phyloP scores from a whole-genome alignment of 2,797 vertebrate species.

The Poeciliopsis paucimaculata region DNA sequence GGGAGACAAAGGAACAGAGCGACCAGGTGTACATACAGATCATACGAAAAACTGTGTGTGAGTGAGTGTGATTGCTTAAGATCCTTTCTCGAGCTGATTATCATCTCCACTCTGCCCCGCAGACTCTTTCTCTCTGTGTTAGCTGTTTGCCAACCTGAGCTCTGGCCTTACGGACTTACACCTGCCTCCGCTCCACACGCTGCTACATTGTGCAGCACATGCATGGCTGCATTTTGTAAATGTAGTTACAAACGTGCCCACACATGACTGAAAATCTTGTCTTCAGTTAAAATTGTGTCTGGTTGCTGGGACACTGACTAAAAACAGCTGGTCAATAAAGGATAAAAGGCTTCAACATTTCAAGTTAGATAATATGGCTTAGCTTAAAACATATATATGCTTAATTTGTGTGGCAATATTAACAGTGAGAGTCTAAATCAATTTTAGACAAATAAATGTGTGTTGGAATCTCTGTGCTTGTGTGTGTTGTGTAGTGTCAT shows the following conservation, averaged over 20 bases:
- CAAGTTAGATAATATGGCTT: not conserved
- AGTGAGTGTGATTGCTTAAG: slow-evolving; percentile 19
- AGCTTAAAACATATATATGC: not conserved
- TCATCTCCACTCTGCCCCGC: not conserved
- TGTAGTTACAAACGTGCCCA: slow-evolving; percentile 27
- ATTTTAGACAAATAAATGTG: not conserved
- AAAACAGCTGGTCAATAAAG: not conserved
- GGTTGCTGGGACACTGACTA: not conserved
- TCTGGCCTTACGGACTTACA: slow-evolving; percentile 4
- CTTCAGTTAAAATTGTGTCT: not conserved
- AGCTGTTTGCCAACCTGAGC: not conserved
- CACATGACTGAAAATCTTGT: not conserved
- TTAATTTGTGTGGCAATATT: not conserved
- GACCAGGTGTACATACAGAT: slow-evolving; percentile 39
- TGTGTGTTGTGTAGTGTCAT: not conserved
- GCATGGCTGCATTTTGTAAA: not conserved
- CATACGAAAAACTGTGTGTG: not conserved
- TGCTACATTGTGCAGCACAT: not conserved
- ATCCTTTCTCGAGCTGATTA: not conserved
- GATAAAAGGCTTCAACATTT: not conserved
- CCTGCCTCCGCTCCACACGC: slow-evolving; percentile 1
- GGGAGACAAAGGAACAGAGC: slow-evolving; percentile 12
- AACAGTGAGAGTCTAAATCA: not conserved
- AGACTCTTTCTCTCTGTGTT: slow-evolving; percentile 4
- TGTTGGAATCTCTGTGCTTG: not conserved